Base-by-base conservation (phyloP, 1,140 invertebrate species). In the Drosophila nebulosa region DNA sequence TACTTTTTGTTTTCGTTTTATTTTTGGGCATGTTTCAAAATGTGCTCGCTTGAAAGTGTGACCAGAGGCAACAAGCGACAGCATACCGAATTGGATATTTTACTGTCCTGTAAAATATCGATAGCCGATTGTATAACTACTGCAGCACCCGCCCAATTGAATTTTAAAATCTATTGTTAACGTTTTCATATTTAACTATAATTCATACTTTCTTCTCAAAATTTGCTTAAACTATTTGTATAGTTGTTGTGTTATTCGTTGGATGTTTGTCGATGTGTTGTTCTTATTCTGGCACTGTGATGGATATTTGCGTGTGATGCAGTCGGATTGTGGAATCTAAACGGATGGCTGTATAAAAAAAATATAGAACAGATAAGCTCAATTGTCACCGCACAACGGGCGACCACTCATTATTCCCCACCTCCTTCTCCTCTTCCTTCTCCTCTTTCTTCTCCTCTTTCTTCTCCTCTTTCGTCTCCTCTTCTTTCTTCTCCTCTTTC, bases 1-100 rank as follows among this genome's bases (percentile, higher is more conserved):
- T 52, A 6, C 26, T 16, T 1, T 73, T 74, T 66, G 69, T 66
- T 66, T 73, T 73, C 30, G 22, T 66, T 66, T 65, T 60, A 1
- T 26, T 53, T 26, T 61, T 64, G 4, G 27, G 10, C 67, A 63
- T 63, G 12, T 26, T 36, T 27, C 1, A 10, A 12, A 24, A 26
- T 52, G 50, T 52, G 50, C 50, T 52, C 50, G 12, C 18, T n/a
- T 9, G n/a, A 10, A 4, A 21, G 2, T 46, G 39, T 46, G 39
- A 21, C 39, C 39, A 10, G 39, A 46, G 6, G 1, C 9, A 1
- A 26, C 2, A 52, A 24, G 22, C 50, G 5, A n/a, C 2, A 14
- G 12, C 24, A 26, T 7, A 27, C 51, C 24, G 7, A 52, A 26
- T n/a, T n/a, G 0, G 5, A n/a, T n/a, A n/a, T n/a, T n/a, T n/a